A percentile compares a stretch with the other conserved stretches of the same genome.
Conservation (phyloP, 1,140 invertebrate species). For the Calycopis cecrops region DNA sequence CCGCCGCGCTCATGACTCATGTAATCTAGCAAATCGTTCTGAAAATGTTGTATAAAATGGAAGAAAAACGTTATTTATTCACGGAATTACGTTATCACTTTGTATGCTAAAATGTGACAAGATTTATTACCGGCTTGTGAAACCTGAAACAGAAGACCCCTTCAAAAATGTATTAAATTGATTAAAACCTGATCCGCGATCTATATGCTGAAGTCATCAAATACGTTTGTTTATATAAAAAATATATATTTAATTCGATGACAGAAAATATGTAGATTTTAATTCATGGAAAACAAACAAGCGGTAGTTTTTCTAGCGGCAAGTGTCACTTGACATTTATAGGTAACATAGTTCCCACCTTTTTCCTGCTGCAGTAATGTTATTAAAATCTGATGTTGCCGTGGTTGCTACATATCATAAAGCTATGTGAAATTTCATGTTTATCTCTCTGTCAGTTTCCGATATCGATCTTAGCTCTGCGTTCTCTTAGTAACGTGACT, state of each 20-base stretch:
- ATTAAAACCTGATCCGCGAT: neutral
- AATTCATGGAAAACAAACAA: no score
- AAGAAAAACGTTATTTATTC: conserved; percentile 12
- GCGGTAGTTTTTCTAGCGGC: no score
- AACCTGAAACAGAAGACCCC: conserved; percentile 5
- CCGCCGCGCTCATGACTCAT: conserved; percentile 8
- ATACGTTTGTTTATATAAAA: neutral
- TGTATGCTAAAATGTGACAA: conserved; percentile 11
- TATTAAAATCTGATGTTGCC: no score
- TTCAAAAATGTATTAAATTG: conserved; percentile 1
- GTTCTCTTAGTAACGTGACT: no score
- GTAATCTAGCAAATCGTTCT: conserved; percentile 10
- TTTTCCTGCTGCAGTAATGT: no score
- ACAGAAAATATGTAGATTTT: no score
- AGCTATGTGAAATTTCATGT: no score
- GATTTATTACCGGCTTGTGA: conserved; percentile 5
- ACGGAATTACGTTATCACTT: conserved; percentile 10
- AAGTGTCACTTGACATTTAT: no score
- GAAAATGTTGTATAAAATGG: conserved; percentile 11
- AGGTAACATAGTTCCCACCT: no score
- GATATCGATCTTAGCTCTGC: no score
- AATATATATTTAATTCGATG: neutral
- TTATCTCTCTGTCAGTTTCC: no score
- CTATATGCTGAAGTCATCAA: neutral
- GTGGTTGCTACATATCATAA: no score